Conservation (phyloP, 2,113 vertebrate genomes). For the Cyphomyrus plagiostoma region DNA sequence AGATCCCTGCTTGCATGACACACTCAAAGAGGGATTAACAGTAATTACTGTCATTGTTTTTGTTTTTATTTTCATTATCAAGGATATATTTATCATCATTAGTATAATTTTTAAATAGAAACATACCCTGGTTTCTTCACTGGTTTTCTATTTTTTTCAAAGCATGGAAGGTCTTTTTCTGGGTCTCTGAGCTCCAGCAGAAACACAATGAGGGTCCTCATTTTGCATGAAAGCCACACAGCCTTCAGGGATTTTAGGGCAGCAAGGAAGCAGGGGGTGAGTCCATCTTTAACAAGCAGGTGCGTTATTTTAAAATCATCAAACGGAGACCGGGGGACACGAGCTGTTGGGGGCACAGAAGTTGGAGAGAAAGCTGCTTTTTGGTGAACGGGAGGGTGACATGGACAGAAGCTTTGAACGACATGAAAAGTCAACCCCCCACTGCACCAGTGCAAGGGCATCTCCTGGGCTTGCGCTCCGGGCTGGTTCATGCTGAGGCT, state of each 20-base stretch:
- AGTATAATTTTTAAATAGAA: not conserved
- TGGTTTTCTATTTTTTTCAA: not conserved
- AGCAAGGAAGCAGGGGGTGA: not conserved
- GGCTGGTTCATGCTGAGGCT: not conserved
- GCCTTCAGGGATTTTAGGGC: not conserved
- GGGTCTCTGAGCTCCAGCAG: slow-evolving; percentile 1
- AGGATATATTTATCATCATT: not conserved
- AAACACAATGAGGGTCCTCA: slow-evolving; percentile 1
- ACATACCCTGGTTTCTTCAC: not conserved
- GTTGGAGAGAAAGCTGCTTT: not conserved
- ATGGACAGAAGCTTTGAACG: not conserved
- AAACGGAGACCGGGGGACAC: not conserved
- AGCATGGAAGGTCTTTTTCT: not conserved
- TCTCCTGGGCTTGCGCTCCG: not conserved
- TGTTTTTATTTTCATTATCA: not conserved
- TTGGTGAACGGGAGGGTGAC: not conserved
- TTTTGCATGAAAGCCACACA: not conserved
- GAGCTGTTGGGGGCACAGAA: not conserved
- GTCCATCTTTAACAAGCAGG: not conserved
- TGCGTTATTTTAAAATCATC: slow-evolving; percentile 11
- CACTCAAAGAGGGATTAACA: slow-evolving; percentile 10
- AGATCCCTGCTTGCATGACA: not conserved
- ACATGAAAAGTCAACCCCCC: not conserved
- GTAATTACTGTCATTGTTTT: slow-evolving; percentile 3
- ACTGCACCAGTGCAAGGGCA: not conserved